Evolutionary conservation across 2,113 vertebrate genomes (phyloP).

Genomic region (Thomomys bottae): DNA sequence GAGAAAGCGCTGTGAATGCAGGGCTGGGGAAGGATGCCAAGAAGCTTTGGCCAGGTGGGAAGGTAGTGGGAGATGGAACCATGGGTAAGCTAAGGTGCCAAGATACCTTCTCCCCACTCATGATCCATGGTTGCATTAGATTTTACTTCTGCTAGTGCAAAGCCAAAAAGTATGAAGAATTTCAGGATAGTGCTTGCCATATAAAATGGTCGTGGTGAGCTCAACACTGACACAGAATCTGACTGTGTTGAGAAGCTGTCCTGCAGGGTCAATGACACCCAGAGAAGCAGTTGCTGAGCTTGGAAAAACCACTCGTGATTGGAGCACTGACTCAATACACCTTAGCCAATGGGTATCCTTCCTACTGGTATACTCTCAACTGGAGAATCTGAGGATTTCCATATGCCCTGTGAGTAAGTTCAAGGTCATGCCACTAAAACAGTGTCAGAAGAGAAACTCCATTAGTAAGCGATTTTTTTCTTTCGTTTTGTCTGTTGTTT

Average conservation of each 20-base stretch:
- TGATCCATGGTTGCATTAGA: background rate
- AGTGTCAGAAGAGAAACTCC: background rate
- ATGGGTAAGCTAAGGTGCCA: background rate
- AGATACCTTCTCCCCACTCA: rapidly evolving
- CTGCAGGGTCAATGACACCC: background rate
- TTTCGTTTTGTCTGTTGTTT: background rate
- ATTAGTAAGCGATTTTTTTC: background rate
- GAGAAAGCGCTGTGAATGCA: background rate
- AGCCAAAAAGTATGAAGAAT: slow-evolving; percentile 7
- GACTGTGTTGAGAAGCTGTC: background rate
- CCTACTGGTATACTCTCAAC: background rate
- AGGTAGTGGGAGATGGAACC: background rate
- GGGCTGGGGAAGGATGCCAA: background rate
- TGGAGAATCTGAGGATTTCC: background rate
- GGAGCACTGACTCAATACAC: background rate
- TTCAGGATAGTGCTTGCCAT: background rate
- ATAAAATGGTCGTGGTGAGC: background rate
- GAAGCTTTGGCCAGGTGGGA: background rate
- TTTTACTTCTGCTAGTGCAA: background rate
- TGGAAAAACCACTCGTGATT: background rate
- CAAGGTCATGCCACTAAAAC: background rate
- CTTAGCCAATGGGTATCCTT: background rate
- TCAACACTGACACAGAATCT: background rate
- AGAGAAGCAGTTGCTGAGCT: background rate
- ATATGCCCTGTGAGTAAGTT: background rate